These are phyloP conservation scores for Oscheius sp. DNA, from an alignment of 1,140 invertebrate species.

Conservation along the genomic window DNA sequence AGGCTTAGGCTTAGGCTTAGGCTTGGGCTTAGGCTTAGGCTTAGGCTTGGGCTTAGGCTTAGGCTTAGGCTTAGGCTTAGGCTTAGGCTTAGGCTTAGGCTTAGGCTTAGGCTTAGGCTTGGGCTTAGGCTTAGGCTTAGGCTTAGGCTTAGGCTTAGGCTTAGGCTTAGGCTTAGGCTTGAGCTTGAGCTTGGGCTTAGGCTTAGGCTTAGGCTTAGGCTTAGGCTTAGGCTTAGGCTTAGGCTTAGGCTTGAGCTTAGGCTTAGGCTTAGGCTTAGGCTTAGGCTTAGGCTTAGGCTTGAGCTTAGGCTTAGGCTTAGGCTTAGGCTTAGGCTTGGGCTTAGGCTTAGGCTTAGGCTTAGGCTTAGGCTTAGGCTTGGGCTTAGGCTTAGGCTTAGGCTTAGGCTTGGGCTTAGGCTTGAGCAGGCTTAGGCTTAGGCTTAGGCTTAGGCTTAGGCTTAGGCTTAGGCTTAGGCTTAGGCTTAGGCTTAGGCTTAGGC, in stretches of 20 bases:
- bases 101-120: no score
- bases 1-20: no score
- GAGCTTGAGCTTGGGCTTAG: constrained; percentile 32
- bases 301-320: constrained; percentile 32
- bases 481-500: constrained; percentile 38
- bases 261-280: constrained; percentile 38
- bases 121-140: no score
- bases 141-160: no score
- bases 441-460: constrained; percentile 34
- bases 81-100: no score
- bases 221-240: constrained; percentile 32
- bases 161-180: no score
- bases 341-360: constrained; percentile 38
- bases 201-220: constrained; percentile 19
- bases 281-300: constrained; percentile 40
- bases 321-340: constrained; percentile 33
- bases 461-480: constrained; percentile 39
- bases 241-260: constrained; percentile 36
- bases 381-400: constrained; percentile 38
- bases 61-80: no score
- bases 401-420: constrained; percentile 37
- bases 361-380: constrained; percentile 36
- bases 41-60: no score
- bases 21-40: no score
- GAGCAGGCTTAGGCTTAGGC: constrained; percentile 36